Conservation (phyloP, 2,113 vertebrate species). For the Xiphophorus maculatus region DNA sequence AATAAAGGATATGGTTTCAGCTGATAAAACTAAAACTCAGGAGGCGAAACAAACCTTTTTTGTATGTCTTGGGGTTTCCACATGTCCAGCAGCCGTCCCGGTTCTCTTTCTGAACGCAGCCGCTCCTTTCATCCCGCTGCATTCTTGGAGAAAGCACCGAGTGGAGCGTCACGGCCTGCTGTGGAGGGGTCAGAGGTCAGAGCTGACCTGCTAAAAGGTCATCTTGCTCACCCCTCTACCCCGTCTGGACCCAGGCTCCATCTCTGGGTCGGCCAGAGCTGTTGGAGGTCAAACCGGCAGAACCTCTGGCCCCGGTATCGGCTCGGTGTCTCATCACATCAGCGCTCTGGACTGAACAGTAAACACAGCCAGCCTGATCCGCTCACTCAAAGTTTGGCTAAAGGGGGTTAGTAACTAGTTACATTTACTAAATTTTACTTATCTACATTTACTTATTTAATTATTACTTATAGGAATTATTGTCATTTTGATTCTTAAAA, state of each 20-base stretch:
- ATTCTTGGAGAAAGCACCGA: slow-evolving; percentile 69
- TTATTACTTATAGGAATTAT: no score
- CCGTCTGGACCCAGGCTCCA: slow-evolving; percentile 54
- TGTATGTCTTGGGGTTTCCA: slow-evolving; percentile 6
- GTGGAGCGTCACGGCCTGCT: slow-evolving; percentile 55
- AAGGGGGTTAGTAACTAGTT: no score
- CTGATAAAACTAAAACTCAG: no score
- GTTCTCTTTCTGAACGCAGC: slow-evolving; percentile 25
- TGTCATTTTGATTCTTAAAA: no score
- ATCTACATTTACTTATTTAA: no score
- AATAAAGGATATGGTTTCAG: slow-evolving; percentile 34
- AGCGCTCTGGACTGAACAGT: slow-evolving; percentile 73
- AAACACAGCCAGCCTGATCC: slow-evolving; percentile 72
- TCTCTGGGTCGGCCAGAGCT: slow-evolving; percentile 34
- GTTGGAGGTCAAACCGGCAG: slow-evolving; percentile 72
- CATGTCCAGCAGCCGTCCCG: slow-evolving; percentile 45
- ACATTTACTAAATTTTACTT: no score
- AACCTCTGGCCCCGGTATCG: slow-evolving; percentile 71
- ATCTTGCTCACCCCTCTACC: no score
- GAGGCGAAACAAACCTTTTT: slow-evolving; percentile 15
- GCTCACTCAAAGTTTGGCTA: slow-evolving; percentile 19
- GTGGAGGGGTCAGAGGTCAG: slow-evolving; percentile 67
- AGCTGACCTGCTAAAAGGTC: slow-evolving; percentile 64
- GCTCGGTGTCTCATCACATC: slow-evolving; percentile 76
- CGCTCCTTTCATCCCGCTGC: slow-evolving; percentile 68